Evolutionary conservation across 2,888 invertebrate species (phyloP), one percentile per base, ranked within the genome.

Genomic region (Trachelus troglodyta): DNA sequence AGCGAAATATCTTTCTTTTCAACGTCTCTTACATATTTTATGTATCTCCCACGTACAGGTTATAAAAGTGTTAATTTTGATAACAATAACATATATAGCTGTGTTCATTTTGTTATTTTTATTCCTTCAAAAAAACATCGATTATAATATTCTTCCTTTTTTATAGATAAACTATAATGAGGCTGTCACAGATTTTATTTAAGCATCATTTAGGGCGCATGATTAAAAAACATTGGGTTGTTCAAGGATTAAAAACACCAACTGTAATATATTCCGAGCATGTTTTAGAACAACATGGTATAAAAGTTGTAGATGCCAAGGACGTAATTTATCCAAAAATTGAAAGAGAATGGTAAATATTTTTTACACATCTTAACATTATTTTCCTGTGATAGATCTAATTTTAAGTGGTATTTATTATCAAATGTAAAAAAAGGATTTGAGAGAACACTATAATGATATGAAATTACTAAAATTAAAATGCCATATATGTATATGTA

Each of bases 181-280:
- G 94, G 84, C 84, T 96, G 69, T 94, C 95, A 23, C 92, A 92
- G 80, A 91, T 93, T 80, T 91, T 96, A 83, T 93, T 91, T 79
- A 92, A 94, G 40, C 96, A 96, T 86, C 95, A 97, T 88, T 93
- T 96, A 83, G 96, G 94, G 73, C 94, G 95, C 92, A 94, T 94
- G 92, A 94, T 95, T 83, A 95, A 95, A 89, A 94, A 93, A 81
- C 94, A 96, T 89, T 97, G 97, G 97, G 91, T 93, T 82, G 85
- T 94, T 3, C 95, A 95, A 91, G 94, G 95, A 0, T 94, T 94
- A 88, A 93, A 94, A 82, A 92, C 92, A 79, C 92, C 95, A 0
- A 81, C 91, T 9, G 93, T 95, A 76, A 94, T 94, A 3, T 93
- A 93, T 0, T 92, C 94, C 1, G 94, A 94, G 84, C 90, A 92